phyloP scores from a whole-genome alignment of 2,888 invertebrate species.

The Philopedon plagiatum region DNA sequence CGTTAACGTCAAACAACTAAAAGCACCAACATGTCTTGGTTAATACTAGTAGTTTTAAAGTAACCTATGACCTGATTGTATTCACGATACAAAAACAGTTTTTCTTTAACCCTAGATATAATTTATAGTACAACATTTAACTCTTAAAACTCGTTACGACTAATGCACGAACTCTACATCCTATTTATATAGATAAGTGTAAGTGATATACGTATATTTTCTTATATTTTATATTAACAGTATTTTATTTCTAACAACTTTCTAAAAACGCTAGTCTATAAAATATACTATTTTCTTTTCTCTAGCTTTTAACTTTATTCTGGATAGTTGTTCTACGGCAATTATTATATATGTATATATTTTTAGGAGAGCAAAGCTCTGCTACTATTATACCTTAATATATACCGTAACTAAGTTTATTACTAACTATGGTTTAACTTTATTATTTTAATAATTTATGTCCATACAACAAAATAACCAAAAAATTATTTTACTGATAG shows the following conservation, averaged over 20 bases:
- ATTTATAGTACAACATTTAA: not conserved
- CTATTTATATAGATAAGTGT: not conserved
- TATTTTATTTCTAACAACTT: not conserved
- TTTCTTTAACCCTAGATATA: not conserved
- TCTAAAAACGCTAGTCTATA: not conserved
- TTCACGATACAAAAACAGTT: not conserved
- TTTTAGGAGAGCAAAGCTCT: not conserved
- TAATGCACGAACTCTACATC: not conserved
- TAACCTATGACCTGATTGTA: slow-evolving; percentile 8
- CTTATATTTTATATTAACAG: not conserved
- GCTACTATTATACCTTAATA: not conserved
- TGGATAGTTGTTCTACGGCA: not conserved
- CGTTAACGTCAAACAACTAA: not conserved
- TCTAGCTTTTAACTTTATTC: not conserved
- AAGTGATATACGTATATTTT: not conserved
- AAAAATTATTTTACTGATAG: not conserved
- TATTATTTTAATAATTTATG: not conserved
- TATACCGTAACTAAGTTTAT: not conserved
- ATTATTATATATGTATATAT: not conserved
- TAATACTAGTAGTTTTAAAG: not conserved
- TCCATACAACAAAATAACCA: not conserved
- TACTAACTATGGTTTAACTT: no score
- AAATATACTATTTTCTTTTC: not conserved
- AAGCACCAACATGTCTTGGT: not conserved
- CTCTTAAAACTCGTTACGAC: not conserved